Conservation (phyloP, 1,140 invertebrate genomes). For the Tetramorium alpestre region DNA sequence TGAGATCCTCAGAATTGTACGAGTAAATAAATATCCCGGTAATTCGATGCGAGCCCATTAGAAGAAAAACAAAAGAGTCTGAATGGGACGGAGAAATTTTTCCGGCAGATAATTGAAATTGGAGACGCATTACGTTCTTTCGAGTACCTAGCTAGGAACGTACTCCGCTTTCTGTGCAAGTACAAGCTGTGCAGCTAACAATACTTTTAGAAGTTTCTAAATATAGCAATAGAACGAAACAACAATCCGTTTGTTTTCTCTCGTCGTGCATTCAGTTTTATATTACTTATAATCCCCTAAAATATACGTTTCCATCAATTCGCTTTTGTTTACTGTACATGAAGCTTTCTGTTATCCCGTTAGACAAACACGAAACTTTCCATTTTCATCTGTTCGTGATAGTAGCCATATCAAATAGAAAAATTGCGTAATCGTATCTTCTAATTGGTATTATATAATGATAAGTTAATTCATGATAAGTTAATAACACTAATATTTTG, state of each 20-base stretch:
- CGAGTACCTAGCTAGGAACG: constrained; percentile 10
- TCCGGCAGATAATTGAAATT: constrained; percentile 68
- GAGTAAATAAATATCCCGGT: constrained; percentile 70
- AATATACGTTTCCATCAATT: constrained; percentile 56
- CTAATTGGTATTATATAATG: constrained; percentile 21
- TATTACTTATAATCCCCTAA: constrained; percentile 45
- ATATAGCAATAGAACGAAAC: constrained; percentile 25
- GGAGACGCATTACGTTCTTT: constrained; percentile 57
- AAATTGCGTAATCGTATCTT: constrained; percentile 27
- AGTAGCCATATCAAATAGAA: neutral
- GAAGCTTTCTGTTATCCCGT: constrained; percentile 28
- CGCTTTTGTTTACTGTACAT: constrained; percentile 29
- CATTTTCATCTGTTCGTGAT: neutral
- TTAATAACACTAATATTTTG: neutral
- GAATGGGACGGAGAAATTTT: constrained; percentile 55
- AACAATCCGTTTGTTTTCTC: constrained; percentile 29
- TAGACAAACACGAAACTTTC: constrained; percentile 12
- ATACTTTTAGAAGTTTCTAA: constrained; percentile 57
- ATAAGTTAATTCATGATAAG: neutral
- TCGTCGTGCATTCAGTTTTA: constrained; percentile 35
- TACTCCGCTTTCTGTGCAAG: constrained; percentile 10
- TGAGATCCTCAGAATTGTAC: constrained; percentile 28
- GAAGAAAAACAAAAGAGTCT: constrained; percentile 67
- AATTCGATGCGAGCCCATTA: constrained; percentile 71
- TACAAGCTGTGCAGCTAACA: constrained; percentile 15